These are phyloP conservation scores for Drosophila malerkotliana DNA, from an alignment of 1,140 invertebrate genomes.

Conservation along the genomic window DNA sequence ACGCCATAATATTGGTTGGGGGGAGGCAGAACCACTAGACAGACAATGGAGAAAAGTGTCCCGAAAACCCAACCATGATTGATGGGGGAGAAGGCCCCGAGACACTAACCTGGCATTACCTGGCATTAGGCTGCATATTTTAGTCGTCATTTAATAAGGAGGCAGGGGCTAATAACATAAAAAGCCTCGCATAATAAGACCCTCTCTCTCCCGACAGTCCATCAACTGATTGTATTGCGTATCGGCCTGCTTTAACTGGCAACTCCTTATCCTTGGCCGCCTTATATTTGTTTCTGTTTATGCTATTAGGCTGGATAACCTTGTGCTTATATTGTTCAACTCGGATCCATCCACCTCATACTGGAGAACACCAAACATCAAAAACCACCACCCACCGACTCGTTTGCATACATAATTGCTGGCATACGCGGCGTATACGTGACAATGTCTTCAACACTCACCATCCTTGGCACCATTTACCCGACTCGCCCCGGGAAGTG, in stretches of 20 bases:
- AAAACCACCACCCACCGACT: slow-evolving; percentile 5
- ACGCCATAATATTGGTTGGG: slow-evolving; percentile 5
- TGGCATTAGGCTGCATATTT: slow-evolving; percentile 28
- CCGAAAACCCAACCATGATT: slow-evolving; percentile 24
- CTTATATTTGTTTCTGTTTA: slow-evolving; percentile 9
- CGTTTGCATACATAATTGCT: slow-evolving; percentile 65
- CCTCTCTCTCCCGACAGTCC: slow-evolving; percentile 9
- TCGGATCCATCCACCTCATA: slow-evolving; percentile 14
- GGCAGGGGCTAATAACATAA: slow-evolving; percentile 15
- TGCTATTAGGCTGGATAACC: slow-evolving; percentile 45
- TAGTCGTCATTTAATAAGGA: slow-evolving; percentile 7
- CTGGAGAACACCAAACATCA: not conserved
- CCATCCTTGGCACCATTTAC: slow-evolving; percentile 65
- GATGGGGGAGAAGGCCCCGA: slow-evolving; percentile 18
- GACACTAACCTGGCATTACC: slow-evolving; percentile 19
- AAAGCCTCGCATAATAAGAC: not conserved
- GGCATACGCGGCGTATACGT: slow-evolving; percentile 75
- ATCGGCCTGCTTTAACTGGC: slow-evolving; percentile 18
- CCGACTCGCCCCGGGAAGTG: not conserved
- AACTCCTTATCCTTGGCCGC: not conserved
- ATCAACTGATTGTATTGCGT: slow-evolving; percentile 68
- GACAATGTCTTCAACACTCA: slow-evolving; percentile 53
- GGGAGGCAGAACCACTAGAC: slow-evolving; percentile 5
- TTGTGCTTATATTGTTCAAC: slow-evolving; percentile 61
- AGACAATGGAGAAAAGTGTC: slow-evolving; percentile 3